These are phyloP conservation scores for Amblyornis subalaris DNA, from an alignment of 2,113 vertebrate species.

Conservation along the genomic window DNA sequence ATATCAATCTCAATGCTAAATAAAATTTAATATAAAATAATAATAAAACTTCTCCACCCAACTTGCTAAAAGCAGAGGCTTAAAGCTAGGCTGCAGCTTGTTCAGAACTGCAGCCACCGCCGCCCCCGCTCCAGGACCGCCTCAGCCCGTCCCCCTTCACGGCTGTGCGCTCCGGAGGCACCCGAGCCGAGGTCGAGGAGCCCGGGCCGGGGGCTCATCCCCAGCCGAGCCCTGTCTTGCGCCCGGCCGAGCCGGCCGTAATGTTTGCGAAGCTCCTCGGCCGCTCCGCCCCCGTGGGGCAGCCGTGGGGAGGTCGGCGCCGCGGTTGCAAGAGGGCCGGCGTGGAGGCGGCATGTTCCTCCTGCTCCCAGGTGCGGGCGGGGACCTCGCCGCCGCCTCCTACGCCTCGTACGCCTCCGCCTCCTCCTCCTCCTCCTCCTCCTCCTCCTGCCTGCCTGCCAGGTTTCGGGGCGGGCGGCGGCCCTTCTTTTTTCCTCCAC, in stretches of 20 bases:
- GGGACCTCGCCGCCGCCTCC: not conserved
- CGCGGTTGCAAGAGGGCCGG: not conserved
- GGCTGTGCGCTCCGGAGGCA: not conserved
- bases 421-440: not conserved
- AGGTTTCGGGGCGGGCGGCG: not conserved
- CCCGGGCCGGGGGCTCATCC: rapidly evolving
- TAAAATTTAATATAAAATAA: not conserved
- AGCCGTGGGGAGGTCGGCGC: not conserved
- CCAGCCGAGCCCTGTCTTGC: no score
- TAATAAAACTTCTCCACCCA: not conserved
- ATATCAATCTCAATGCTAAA: not conserved
- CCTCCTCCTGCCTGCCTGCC: not conserved
- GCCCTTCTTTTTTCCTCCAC: not conserved
- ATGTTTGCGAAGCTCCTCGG: not conserved
- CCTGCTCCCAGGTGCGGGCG: not conserved
- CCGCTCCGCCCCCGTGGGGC: not conserved
- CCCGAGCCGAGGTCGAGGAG: not conserved
- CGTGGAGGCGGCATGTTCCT: not conserved
- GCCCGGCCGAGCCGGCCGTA: not conserved
- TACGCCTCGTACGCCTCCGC: not conserved
- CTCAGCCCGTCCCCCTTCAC: not conserved
- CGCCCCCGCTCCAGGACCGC: not conserved
- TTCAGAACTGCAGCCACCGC: not conserved
- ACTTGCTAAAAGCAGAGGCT: not conserved
- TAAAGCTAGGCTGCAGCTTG: not conserved